These are phyloP conservation scores for Campoplex capitator DNA, from an alignment of 2,888 invertebrate genomes.

Conservation along the genomic window DNA sequence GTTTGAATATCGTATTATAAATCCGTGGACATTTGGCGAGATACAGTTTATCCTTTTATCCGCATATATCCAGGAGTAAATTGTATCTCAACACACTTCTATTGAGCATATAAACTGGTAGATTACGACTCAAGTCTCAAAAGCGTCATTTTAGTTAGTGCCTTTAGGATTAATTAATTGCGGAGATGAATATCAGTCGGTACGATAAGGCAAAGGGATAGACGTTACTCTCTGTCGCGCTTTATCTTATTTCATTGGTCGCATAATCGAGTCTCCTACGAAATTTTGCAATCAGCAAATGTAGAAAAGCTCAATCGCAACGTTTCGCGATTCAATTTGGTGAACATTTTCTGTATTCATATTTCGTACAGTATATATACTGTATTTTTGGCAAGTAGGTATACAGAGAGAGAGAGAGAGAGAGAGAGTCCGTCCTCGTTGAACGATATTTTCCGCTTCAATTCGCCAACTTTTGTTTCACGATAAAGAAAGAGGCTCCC, in stretches of 20 bases:
- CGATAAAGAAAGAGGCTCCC: not conserved
- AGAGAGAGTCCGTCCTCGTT: not conserved
- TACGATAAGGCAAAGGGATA: not conserved
- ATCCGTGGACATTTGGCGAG: slow-evolving; percentile 66
- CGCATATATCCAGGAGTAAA: not conserved
- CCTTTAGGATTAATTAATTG: too few relatives aligned
- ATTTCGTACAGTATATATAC: not conserved
- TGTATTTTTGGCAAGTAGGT: not conserved
- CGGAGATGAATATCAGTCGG: too few relatives aligned
- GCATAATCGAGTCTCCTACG: not conserved
- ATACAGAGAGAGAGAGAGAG: too few relatives aligned
- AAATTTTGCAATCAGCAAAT: not conserved
- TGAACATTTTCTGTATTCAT: not conserved
- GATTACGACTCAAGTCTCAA: not conserved
- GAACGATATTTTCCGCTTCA: slow-evolving; percentile 23
- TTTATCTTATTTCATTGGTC: not conserved
- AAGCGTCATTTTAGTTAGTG: too few relatives aligned
- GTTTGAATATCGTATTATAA: slow-evolving; percentile 76
- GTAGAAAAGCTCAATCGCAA: not conserved
- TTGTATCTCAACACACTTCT: not conserved
- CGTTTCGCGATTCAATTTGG: not conserved
- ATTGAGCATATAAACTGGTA: not conserved
- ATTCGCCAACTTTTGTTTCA: slow-evolving; percentile 39
- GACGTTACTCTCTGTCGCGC: not conserved
- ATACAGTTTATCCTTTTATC: not conserved